phyloP scores from a whole-genome alignment of 2,113 vertebrate genomes.

The Hippocampus comes region DNA sequence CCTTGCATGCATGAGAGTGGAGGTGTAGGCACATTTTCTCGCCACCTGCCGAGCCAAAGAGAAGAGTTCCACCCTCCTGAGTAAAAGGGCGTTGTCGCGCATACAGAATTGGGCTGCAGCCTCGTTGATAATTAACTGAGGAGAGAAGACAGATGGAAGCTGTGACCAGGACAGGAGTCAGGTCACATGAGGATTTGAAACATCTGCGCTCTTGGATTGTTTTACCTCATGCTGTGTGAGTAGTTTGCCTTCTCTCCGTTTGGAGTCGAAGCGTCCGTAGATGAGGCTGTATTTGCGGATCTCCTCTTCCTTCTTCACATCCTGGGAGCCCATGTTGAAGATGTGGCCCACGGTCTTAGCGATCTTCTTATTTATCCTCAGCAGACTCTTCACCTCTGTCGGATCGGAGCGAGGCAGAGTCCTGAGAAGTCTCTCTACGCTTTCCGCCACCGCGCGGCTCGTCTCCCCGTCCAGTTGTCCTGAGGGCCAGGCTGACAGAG shows the following conservation, averaged over 20 bases:
- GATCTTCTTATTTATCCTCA: constrained; percentile 93
- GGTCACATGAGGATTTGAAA: neutral
- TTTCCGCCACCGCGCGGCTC: constrained; percentile 80
- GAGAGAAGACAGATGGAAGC: constrained; percentile 25
- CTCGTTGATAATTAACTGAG: constrained; percentile 93
- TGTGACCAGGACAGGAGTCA: neutral
- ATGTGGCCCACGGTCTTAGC: constrained; percentile 91
- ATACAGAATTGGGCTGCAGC: constrained; percentile 95
- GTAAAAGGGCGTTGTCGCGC: constrained; percentile 86
- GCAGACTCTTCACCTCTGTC: constrained; percentile 79
- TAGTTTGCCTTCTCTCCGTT: constrained; percentile 90
- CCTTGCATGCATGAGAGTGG: constrained; percentile 87
- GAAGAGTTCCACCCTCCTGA: constrained; percentile 92
- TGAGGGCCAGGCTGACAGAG: constrained; percentile 64
- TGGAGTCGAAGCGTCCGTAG: constrained; percentile 91
- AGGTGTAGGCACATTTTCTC: constrained; percentile 91
- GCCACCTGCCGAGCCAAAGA: constrained; percentile 91
- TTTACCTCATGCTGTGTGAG: constrained; percentile 93
- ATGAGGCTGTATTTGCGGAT: constrained; percentile 94
- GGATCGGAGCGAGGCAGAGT: constrained; percentile 81
- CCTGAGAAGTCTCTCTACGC: constrained; percentile 84
- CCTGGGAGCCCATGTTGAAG: constrained; percentile 84
- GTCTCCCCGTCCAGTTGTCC: constrained; percentile 84
- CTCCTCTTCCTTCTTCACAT: constrained; percentile 87
- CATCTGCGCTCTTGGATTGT: neutral